Evolutionary conservation across 2,797 vertebrate species (phyloP).

Genomic region (Petrocephalus sullivani): DNA sequence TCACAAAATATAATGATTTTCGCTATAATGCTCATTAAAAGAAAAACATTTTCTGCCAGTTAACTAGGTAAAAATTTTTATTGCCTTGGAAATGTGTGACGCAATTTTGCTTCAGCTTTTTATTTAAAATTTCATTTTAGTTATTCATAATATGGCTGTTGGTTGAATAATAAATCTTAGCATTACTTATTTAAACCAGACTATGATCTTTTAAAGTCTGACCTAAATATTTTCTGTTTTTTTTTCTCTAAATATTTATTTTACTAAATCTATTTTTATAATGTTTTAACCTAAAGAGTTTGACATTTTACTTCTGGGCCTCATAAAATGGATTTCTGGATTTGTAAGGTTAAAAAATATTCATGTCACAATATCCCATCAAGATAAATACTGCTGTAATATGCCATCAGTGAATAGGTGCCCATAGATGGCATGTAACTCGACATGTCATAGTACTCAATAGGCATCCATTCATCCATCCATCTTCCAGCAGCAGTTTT

Average conservation of each 20-base stretch:
- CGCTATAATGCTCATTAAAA: neutral
- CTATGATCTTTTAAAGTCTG: neutral
- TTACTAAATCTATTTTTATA: neutral
- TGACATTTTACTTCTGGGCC: neutral
- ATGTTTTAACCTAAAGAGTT: neutral
- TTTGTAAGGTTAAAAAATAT: neutral
- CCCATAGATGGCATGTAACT: no score
- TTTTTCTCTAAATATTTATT: no score
- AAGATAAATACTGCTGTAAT: neutral
- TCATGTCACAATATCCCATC: neutral
- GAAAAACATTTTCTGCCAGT: neutral
- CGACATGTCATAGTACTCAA: neutral
- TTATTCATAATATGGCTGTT: neutral
- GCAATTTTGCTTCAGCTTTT: neutral
- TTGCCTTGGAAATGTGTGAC: neutral
- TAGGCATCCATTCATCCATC: neutral
- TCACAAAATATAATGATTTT: neutral
- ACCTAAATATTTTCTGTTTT: no score
- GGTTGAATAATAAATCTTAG: neutral
- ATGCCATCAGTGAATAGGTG: neutral
- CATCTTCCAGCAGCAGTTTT: neutral
- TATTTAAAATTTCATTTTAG: neutral
- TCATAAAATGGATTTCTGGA: neutral
- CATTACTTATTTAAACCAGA: neutral
- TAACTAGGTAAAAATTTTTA: neutral